A percentile compares a stretch with the other conserved stretches of the same genome.
Conservation (phyloP, 2,888 invertebrate species). For the Hirtodrosophila trivittata region DNA sequence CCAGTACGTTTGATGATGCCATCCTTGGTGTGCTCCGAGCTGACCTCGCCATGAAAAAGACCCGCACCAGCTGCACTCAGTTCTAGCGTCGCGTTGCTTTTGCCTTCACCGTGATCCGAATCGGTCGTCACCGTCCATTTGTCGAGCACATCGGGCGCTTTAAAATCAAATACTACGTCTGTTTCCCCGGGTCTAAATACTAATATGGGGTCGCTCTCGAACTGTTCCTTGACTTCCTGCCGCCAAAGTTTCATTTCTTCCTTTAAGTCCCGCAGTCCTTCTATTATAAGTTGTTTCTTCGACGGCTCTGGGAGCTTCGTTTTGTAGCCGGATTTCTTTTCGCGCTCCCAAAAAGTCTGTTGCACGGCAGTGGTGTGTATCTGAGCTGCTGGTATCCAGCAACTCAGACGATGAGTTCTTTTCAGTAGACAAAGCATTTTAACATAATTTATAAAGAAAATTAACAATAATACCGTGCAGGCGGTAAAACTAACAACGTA, state of each 20-base stretch:
- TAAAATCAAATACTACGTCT: slow-evolving; percentile 90
- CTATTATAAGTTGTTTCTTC: slow-evolving; percentile 85
- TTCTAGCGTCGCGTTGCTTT: slow-evolving; percentile 88
- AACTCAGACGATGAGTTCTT: slow-evolving; percentile 44
- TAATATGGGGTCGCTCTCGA: slow-evolving; percentile 87
- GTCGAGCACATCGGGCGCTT: slow-evolving; percentile 86
- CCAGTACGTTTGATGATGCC: slow-evolving; percentile 91
- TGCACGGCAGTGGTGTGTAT: slow-evolving; percentile 79
- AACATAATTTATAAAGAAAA: slow-evolving; percentile 31
- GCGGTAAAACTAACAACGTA: slow-evolving; percentile 56
- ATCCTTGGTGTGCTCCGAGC: slow-evolving; percentile 90
- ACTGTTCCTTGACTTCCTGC: slow-evolving; percentile 88
- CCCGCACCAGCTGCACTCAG: slow-evolving; percentile 89
- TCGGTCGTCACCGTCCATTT: slow-evolving; percentile 91
- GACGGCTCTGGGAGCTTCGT: slow-evolving; percentile 81
- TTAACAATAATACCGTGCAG: slow-evolving; percentile 3
- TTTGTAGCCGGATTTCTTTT: slow-evolving; percentile 83
- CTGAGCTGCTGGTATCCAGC: slow-evolving; percentile 31
- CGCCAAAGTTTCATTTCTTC: slow-evolving; percentile 87
- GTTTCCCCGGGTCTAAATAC: slow-evolving; percentile 87
- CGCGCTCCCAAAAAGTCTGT: slow-evolving; percentile 82
- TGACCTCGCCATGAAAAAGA: slow-evolving; percentile 89
- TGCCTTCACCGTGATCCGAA: slow-evolving; percentile 92
- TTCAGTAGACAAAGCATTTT: slow-evolving; percentile 55
- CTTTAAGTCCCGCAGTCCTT: slow-evolving; percentile 88